phyloP scores from a whole-genome alignment of 2,113 vertebrate species.

The Onychostoma macrolepis region DNA sequence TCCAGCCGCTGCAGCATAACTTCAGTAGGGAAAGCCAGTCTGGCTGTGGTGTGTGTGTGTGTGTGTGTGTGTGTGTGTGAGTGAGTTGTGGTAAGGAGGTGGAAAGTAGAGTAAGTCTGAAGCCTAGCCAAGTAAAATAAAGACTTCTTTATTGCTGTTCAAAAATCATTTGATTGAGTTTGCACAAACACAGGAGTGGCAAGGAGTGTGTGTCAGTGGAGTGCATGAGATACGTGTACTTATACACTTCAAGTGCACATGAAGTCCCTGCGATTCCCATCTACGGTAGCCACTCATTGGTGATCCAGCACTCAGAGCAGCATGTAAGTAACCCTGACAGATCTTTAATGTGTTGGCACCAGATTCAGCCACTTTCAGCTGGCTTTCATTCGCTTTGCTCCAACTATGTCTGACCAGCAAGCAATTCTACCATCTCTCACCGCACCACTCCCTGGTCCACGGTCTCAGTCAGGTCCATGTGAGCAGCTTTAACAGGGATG shows the following conservation, averaged over 20 bases:
- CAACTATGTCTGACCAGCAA: constrained; percentile 44
- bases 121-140: constrained; percentile 91
- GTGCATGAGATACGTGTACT: constrained; percentile 33
- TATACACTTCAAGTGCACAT: neutral
- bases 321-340: constrained; percentile 51
- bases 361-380: constrained; percentile 42
- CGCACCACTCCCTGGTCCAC: constrained; percentile 41
- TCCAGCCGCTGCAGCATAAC: constrained; percentile 91
- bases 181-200: constrained; percentile 82
- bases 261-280: constrained; percentile 31
- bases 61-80: neutral
- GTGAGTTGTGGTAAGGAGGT: constrained; percentile 31
- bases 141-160: constrained; percentile 92
- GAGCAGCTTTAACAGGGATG: constrained; percentile 42
- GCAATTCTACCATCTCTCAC: constrained; percentile 41
- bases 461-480: constrained; percentile 20
- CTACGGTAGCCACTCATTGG: constrained; percentile 50
- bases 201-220: constrained; percentile 53
- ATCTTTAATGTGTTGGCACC: constrained; percentile 50
- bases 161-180: constrained; percentile 96
- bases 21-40: constrained; percentile 94
- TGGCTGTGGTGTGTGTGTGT: constrained; percentile 78
- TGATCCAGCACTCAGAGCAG: neutral
- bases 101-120: constrained; percentile 30
- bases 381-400: constrained; percentile 41